Conservation (phyloP, 2,113 vertebrate species). For the Lamprologus sp. region DNA sequence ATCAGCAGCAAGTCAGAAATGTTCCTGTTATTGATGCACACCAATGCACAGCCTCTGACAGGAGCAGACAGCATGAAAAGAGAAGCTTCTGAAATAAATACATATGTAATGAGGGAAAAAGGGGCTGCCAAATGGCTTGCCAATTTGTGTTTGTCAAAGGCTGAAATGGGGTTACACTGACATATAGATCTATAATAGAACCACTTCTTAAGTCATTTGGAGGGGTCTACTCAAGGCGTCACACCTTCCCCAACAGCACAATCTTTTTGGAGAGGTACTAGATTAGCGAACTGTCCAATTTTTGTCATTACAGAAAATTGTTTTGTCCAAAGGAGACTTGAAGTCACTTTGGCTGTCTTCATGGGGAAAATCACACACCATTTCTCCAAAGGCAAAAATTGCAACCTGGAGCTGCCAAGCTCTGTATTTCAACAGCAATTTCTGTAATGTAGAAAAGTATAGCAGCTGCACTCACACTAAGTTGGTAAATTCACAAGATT, state of each 20-base stretch:
- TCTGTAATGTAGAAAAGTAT: background rate
- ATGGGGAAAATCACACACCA: slow-evolving; percentile 28
- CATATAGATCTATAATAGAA: slow-evolving; percentile 56
- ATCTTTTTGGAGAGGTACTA: slow-evolving; percentile 2
- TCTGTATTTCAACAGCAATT: slow-evolving; percentile 24
- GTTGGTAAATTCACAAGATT: background rate
- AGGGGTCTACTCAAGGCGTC: slow-evolving; percentile 16
- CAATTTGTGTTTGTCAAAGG: slow-evolving; percentile 62
- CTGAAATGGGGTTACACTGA: slow-evolving; percentile 45
- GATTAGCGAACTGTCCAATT: slow-evolving; percentile 22
- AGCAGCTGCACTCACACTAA: background rate
- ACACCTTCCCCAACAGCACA: background rate
- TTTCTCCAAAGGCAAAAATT: slow-evolving; percentile 26
- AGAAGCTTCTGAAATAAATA: slow-evolving; percentile 63
- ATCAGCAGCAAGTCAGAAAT: slow-evolving; percentile 52
- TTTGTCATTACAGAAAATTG: slow-evolving; percentile 46
- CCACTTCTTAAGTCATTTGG: slow-evolving; percentile 54
- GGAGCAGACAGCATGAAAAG: slow-evolving; percentile 59
- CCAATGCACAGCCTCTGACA: slow-evolving; percentile 45
- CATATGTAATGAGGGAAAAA: slow-evolving; percentile 56
- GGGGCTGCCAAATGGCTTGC: slow-evolving; percentile 43
- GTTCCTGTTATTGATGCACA: slow-evolving; percentile 54
- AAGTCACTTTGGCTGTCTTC: slow-evolving; percentile 26
- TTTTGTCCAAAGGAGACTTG: slow-evolving; percentile 26
- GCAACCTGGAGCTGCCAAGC: slow-evolving; percentile 9